These are phyloP conservation scores for Poeciliopsis infans DNA, from an alignment of 2,797 vertebrate species.

Conservation along the genomic window DNA sequence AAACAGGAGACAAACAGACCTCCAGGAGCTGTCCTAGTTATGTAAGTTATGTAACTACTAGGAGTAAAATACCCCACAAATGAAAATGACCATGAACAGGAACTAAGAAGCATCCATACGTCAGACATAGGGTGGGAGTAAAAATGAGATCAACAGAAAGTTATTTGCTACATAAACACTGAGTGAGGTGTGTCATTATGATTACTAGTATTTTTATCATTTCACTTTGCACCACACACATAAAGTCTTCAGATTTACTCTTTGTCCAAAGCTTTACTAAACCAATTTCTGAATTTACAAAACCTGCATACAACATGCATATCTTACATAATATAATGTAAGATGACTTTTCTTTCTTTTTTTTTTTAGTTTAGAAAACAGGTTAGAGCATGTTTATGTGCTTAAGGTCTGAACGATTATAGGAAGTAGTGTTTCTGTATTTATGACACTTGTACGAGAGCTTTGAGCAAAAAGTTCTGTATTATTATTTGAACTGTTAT, in stretches of 20 bases:
- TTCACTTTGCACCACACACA: background rate
- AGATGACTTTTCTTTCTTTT: background rate
- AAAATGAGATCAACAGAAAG: background rate
- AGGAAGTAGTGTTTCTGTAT: background rate
- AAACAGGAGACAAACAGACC: constrained; percentile 59
- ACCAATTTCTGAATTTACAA: background rate
- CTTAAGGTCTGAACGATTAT: background rate
- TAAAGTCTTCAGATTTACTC: background rate
- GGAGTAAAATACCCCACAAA: constrained; percentile 51
- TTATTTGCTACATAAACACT: constrained; percentile 14
- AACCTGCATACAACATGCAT: background rate
- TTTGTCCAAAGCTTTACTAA: background rate
- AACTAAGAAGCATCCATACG: constrained; percentile 44
- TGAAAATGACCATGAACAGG: constrained; percentile 68
- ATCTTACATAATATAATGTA: background rate
- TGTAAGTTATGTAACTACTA: constrained; percentile 73
- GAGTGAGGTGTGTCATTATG: background rate
- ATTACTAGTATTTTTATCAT: background rate
- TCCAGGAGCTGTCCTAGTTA: constrained; percentile 68
- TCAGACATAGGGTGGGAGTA: constrained; percentile 14
- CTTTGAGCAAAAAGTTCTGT: background rate
- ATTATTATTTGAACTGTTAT: background rate
- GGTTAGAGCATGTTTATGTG: background rate
- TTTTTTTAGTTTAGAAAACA: background rate
- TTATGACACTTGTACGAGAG: background rate